Evolutionary conservation across 2,113 vertebrate species (phyloP).

Genomic region (Nothocercus nigrocapillus): DNA sequence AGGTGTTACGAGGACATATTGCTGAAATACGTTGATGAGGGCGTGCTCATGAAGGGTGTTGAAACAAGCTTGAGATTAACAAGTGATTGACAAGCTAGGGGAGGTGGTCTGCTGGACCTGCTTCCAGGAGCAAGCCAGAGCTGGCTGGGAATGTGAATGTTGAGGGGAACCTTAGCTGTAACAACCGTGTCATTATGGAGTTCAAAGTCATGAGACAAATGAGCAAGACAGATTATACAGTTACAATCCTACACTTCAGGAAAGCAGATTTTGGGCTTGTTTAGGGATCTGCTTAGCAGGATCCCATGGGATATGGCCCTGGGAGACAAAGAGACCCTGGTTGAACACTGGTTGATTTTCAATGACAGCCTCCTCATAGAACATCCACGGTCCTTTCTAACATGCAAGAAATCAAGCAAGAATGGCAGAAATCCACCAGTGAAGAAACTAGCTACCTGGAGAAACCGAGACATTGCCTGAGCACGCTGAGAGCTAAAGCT

Average conservation of each 20-base stretch:
- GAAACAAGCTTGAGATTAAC: background rate
- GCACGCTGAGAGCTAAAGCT: background rate
- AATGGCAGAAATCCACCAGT: background rate
- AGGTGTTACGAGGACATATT: background rate
- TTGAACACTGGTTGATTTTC: background rate
- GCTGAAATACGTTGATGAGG: background rate
- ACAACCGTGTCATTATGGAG: background rate
- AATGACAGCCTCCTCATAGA: background rate
- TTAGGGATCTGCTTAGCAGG: background rate
- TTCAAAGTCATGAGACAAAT: background rate
- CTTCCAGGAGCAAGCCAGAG: background rate
- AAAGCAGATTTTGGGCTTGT: background rate
- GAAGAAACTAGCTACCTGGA: background rate
- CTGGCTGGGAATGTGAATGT: accelerated
- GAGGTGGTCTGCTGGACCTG: background rate
- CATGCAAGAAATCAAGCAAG: background rate
- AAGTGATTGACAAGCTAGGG: background rate
- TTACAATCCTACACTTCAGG: background rate
- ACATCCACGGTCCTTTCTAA: background rate
- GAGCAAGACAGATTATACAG: background rate
- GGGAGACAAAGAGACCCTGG: background rate
- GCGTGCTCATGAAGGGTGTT: background rate
- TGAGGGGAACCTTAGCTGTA: background rate
- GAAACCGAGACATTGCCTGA: background rate
- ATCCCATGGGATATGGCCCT: background rate